These are phyloP conservation scores for Euzetes globulus DNA, from an alignment of 2,888 invertebrate genomes.

Conservation along the genomic window DNA sequence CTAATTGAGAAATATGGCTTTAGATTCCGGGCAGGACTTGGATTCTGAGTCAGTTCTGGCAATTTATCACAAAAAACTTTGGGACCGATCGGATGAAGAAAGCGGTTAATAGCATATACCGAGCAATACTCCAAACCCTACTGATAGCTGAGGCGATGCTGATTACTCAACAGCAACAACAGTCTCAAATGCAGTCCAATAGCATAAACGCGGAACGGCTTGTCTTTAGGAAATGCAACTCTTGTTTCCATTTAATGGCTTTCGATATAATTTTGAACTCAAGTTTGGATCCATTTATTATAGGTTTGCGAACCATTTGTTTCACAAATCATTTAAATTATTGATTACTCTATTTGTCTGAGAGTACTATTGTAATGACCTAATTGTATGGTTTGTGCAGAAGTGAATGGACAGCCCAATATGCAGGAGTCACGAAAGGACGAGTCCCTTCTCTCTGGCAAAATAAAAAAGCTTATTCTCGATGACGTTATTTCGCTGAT, in stretches of 20 bases:
- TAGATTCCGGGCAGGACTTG: slow-evolving; percentile 42
- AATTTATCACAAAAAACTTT: slow-evolving; percentile 42
- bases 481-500: slow-evolving; percentile 44
- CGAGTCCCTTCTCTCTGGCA: slow-evolving; percentile 40
- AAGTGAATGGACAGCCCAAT: slow-evolving; percentile 45
- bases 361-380: background rate
- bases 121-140: slow-evolving; percentile 41
- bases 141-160: slow-evolving; percentile 41
- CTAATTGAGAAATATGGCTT: background rate
- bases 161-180: slow-evolving; percentile 33
- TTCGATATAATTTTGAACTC: slow-evolving; percentile 47
- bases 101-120: slow-evolving; percentile 40
- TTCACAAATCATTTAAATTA: background rate
- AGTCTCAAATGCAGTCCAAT: slow-evolving; percentile 17
- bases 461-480: slow-evolving; percentile 42
- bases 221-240: slow-evolving; percentile 22
- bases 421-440: slow-evolving; percentile 42
- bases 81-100: slow-evolving; percentile 41
- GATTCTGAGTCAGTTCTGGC: slow-evolving; percentile 43
- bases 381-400: slow-evolving; percentile 21
- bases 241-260: slow-evolving; percentile 47
- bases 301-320: slow-evolving; percentile 33
- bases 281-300: slow-evolving; percentile 45
- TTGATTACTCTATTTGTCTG: background rate
- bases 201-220: slow-evolving; percentile 11